Conservation (phyloP, 2,888 invertebrate genomes). For the Drosophila neutralis region DNA sequence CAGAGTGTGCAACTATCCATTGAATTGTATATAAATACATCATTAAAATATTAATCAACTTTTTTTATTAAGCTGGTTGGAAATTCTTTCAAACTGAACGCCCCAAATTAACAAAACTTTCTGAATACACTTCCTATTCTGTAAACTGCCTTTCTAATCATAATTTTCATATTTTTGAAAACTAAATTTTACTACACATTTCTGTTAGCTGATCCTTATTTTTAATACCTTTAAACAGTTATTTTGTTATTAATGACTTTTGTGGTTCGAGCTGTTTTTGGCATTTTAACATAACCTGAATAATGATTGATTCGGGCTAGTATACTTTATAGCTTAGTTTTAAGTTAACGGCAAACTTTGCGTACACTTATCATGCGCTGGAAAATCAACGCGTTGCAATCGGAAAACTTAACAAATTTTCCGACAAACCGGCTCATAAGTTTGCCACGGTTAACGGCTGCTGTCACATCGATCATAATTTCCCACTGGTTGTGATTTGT, state of each 20-base stretch:
- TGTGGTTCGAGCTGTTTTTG: not conserved
- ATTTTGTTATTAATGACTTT: not conserved
- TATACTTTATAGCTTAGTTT: slow-evolving; percentile 1
- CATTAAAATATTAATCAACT: not conserved
- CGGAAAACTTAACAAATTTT: slow-evolving; percentile 75
- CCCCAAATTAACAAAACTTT: not conserved
- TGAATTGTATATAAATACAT: not conserved
- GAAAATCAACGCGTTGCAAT: slow-evolving; percentile 56
- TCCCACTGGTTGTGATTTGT: slow-evolving; percentile 73
- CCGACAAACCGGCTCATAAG: slow-evolving; percentile 66
- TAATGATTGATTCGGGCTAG: not conserved
- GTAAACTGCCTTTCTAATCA: not conserved
- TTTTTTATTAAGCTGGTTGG: not conserved
- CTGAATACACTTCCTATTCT: not conserved
- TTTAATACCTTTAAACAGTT: not conserved
- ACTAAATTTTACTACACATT: not conserved
- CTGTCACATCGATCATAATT: slow-evolving; percentile 78
- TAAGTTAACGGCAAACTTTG: slow-evolving; percentile 15
- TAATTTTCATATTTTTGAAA: not conserved
- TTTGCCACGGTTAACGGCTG: slow-evolving; percentile 47
- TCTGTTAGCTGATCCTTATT: not conserved
- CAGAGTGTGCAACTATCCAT: not conserved
- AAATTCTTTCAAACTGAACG: not conserved
- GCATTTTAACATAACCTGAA: not conserved
- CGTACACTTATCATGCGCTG: slow-evolving; percentile 40